Conservation (phyloP, 1,140 invertebrate species). For the Lordiphosa stackelbergi region DNA sequence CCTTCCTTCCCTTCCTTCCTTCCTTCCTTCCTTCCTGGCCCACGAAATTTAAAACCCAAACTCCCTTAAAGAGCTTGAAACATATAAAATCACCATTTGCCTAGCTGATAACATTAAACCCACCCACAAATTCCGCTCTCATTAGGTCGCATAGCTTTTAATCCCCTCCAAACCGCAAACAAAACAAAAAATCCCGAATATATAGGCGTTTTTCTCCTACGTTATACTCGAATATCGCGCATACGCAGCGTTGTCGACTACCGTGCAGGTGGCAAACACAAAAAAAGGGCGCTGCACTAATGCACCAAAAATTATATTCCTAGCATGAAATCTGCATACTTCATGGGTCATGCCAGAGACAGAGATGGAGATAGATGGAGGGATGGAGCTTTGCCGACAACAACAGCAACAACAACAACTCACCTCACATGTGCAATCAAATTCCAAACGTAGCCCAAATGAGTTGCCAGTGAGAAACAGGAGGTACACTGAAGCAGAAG, state of each 20-base stretch:
- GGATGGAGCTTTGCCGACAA: conserved; percentile 45
- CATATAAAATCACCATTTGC: too few relatives aligned
- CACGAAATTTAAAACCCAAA: too few relatives aligned
- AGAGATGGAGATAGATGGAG: background rate
- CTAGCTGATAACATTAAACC: too few relatives aligned
- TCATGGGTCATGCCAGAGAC: conserved; percentile 16
- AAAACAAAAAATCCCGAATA: background rate
- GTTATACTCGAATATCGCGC: conserved; percentile 44
- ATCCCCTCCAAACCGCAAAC: conserved; percentile 11
- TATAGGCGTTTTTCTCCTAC: background rate
- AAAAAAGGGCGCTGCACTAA: conserved; percentile 34
- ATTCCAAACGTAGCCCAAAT: conserved; percentile 61
- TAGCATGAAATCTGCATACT: conserved; percentile 59
- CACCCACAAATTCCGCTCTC: too few relatives aligned
- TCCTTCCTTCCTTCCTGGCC: too few relatives aligned
- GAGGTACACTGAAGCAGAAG: background rate
- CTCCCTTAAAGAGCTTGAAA: too few relatives aligned
- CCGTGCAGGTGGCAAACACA: background rate
- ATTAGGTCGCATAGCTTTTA: conserved; percentile 15
- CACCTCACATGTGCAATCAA: conserved; percentile 62
- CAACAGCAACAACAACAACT: too few relatives aligned
- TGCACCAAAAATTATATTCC: conserved; percentile 59
- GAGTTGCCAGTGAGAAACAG: conserved; percentile 34
- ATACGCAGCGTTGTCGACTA: conserved; percentile 43
- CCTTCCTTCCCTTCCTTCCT: too few relatives aligned